These are phyloP conservation scores for Oryzias woworae DNA, from an alignment of 2,113 vertebrate species.

Conservation along the genomic window DNA sequence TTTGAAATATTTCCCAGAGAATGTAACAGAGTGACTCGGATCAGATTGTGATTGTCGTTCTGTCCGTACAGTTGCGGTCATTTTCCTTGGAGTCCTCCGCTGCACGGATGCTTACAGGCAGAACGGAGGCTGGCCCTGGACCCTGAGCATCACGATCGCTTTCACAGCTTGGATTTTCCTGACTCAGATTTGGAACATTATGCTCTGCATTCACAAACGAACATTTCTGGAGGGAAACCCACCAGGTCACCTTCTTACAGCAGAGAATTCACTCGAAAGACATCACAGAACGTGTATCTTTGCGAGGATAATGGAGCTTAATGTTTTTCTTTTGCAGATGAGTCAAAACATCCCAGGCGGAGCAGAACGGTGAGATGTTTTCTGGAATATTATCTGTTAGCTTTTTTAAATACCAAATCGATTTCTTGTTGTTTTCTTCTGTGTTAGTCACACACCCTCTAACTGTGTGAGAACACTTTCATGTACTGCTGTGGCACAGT, in stretches of 20 bases:
- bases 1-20: no score
- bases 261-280: background rate
- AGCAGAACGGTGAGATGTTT: conserved; percentile 9
- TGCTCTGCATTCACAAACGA: background rate
- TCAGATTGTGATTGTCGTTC: no score
- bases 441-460: background rate
- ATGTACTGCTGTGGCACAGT: background rate
- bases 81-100: conserved; percentile 7
- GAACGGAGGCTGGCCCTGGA: background rate
- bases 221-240: background rate
- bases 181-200: background rate
- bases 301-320: no score
- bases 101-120: background rate
- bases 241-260: conserved; percentile 13
- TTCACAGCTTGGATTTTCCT: conserved; percentile 20
- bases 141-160: conserved; percentile 5
- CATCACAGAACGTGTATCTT: no score
- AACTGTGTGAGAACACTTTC: background rate
- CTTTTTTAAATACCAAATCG: no score
- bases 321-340: conserved; percentile 6
- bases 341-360: background rate
- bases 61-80: conserved; percentile 17
- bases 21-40: no score
- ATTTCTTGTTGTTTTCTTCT: no score
- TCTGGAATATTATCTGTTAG: background rate